Evolutionary conservation across 1,140 invertebrate species (phyloP), one percentile per base, ranked within the genome.

Genomic region (Microplitis mediator): DNA sequence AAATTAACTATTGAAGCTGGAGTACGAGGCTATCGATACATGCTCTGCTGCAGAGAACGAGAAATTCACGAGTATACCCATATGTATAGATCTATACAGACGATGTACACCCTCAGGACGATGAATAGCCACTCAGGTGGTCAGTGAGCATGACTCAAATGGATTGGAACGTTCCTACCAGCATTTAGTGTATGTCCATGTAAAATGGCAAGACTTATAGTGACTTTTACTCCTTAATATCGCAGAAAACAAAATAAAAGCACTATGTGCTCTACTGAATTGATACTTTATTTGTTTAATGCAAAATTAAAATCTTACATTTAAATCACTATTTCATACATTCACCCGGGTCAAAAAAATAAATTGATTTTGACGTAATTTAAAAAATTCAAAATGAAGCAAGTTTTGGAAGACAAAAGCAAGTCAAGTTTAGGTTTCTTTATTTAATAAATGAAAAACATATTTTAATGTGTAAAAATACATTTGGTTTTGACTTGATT

Each of bases 111-210:
- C 11, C 39, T 11, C 39, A 45, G 39, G 36, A 35, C 52, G 35
- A 64, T 35, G 62, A 39, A 64, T 64, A 36, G 62, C 62, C 62
- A 35, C 62, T 72, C 50, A 45, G 65, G 32, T 69, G 65, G 65
- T 63, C 66, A 45, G 66, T 58, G 52, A 71, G 58, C 31, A 56
- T 60, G 69, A 60, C 62, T 71, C 69, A 75, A 75, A 75, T 75
- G 69, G 73, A 72, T 72, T 72, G 73, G 65, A 75, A 75, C 64
- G 68, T 60, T 60, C 71, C 51, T 58, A 34, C 64, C 23, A 23
- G 8, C 62, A 14, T 64, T 64, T 23, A 23, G 60, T 61, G 13
- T 32, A 23, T 61, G 32, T 13, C 31, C 13, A 61, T 32, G 32
- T 32, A 61, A 61, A 61, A 32, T 61, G 1, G 4, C 32, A 31